phyloP scores from a whole-genome alignment of 2,888 invertebrate species.

The Tetragnatha montana region DNA sequence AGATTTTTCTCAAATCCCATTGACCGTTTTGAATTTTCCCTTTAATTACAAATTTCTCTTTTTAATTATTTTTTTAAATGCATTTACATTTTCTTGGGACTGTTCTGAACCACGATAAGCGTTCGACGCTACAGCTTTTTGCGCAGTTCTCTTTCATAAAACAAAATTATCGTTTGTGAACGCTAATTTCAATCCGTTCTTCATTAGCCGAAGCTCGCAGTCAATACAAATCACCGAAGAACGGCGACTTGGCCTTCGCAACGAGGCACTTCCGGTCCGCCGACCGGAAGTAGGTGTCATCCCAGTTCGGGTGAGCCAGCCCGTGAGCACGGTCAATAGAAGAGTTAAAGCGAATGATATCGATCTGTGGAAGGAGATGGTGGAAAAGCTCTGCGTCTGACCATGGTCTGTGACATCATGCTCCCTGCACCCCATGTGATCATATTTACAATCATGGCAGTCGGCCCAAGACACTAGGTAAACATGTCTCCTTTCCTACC shows the following conservation, averaged over 20 bases:
- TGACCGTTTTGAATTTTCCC: too few relatives aligned
- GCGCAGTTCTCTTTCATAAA: background rate
- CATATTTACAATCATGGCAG: slow-evolving; percentile 72
- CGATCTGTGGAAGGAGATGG: slow-evolving; percentile 56
- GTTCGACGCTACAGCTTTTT: too few relatives aligned
- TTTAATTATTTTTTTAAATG: too few relatives aligned
- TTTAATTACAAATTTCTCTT: too few relatives aligned
- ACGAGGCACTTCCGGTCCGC: slow-evolving; percentile 45
- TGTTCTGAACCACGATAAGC: too few relatives aligned
- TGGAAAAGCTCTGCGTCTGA: slow-evolving; percentile 45
- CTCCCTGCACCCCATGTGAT: slow-evolving; percentile 69
- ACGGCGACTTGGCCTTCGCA: slow-evolving; percentile 9
- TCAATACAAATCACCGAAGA: too few relatives aligned
- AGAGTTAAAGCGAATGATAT: slow-evolving; percentile 63
- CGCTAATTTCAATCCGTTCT: background rate
- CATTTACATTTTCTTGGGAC: too few relatives aligned
- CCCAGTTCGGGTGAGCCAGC: slow-evolving; percentile 16
- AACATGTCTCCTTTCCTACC: slow-evolving; percentile 49
- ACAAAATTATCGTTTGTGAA: background rate
- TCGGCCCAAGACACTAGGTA: slow-evolving; percentile 70
- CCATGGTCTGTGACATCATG: slow-evolving; percentile 65
- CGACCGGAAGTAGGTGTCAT: slow-evolving; percentile 67
- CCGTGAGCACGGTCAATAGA: slow-evolving; percentile 64
- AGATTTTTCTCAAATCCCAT: too few relatives aligned
- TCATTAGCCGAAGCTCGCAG: too few relatives aligned